These are phyloP conservation scores for Hipparchia sbordonii DNA, from an alignment of 2,888 invertebrate genomes.

Conservation along the genomic window DNA sequence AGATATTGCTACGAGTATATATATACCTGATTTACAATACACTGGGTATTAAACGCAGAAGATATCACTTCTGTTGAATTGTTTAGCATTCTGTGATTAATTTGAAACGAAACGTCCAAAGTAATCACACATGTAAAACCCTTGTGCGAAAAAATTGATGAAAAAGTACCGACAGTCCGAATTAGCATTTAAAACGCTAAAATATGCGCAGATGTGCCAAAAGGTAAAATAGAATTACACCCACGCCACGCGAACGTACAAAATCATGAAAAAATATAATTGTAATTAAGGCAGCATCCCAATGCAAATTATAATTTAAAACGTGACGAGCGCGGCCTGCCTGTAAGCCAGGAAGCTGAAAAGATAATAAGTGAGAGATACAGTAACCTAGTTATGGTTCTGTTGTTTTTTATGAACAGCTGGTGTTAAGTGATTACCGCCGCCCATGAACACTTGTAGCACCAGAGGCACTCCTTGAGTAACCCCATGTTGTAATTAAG, in stretches of 20 bases:
- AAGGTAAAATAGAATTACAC: constrained; percentile 12
- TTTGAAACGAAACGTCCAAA: not conserved
- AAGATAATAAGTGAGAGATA: not conserved
- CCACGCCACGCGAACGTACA: not conserved
- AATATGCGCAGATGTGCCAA: constrained; percentile 27
- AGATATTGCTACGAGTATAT: no score
- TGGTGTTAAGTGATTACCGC: no score
- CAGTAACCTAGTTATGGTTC: not conserved
- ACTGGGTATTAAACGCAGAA: no score
- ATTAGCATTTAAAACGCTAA: constrained; percentile 18
- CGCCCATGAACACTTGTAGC: no score
- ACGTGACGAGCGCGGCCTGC: not conserved
- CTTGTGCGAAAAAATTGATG: not conserved
- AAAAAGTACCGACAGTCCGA: not conserved
- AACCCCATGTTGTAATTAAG: no score
- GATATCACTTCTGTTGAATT: no score
- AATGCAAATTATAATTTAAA: constrained; percentile 21
- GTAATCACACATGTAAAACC: not conserved
- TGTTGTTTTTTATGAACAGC: not conserved
- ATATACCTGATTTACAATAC: no score
- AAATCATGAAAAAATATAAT: constrained; percentile 24
- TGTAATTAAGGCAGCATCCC: constrained; percentile 21
- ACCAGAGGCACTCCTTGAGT: no score
- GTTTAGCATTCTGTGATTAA: no score
- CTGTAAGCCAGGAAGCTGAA: not conserved